Conservation (phyloP, 23 tunicate species). For the Pegea sp. region DNA sequence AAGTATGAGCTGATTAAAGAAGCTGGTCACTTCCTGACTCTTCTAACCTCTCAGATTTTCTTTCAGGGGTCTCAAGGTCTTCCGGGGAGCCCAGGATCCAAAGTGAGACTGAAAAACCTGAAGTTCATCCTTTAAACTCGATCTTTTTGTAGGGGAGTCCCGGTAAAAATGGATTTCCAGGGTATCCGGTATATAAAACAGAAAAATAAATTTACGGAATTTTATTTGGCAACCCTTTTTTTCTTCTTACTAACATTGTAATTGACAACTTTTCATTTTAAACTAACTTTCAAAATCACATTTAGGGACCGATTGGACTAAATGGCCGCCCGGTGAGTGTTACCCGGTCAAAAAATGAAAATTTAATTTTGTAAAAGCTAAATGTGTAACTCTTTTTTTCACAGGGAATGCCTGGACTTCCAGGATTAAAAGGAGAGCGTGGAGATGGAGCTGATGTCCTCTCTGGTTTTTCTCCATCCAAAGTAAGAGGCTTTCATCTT, state of each 20-base stretch:
- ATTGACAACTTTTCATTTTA: too few relatives aligned
- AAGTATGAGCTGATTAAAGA: too few relatives aligned
- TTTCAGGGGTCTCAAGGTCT: too few relatives aligned
- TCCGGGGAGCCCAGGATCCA: too few relatives aligned
- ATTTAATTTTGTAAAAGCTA: background rate
- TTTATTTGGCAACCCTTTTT: too few relatives aligned
- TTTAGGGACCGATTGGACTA: conserved; percentile 1
- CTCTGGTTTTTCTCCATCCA: background rate
- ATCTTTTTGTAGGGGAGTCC: too few relatives aligned
- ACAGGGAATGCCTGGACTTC: conserved; percentile 1
- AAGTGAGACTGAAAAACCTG: too few relatives aligned
- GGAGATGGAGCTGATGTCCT: background rate
- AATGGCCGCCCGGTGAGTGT: background rate
- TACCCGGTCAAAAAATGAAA: background rate
- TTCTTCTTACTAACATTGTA: too few relatives aligned
- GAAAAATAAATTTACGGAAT: background rate
- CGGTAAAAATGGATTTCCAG: background rate
- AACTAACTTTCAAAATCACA: too few relatives aligned
- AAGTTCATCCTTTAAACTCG: too few relatives aligned
- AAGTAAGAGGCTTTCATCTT: background rate
- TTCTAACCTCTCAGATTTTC: too few relatives aligned
- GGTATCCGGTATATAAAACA: background rate
- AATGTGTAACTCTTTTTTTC: background rate
- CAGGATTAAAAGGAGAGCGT: background rate
- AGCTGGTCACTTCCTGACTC: too few relatives aligned